Evolutionary conservation across 2,888 invertebrate genomes (phyloP), one percentile per base, ranked within the genome.

Genomic region (Pyrrhia umbra): DNA sequence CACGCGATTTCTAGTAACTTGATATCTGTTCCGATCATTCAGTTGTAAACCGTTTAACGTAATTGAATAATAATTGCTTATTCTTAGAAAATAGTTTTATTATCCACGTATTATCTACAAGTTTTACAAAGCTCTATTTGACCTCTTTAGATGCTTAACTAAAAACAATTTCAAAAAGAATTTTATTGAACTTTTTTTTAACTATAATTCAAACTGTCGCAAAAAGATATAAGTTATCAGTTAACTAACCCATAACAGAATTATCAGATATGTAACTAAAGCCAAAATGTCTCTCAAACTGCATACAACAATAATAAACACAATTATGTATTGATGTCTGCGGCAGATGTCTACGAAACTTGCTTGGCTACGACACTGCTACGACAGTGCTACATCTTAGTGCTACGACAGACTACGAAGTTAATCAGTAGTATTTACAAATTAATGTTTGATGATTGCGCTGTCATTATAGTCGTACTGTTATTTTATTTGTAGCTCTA

Each of bases 331-430:
- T 60, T 59, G 68, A 76, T 68, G 78, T 78, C 78, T 75, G 63
- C 55, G 54, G 27, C 75, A 75, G 75, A 75, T 75, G 79, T 68
- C 79, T 75, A 78, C 75, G 59, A 75, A 70, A 76, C 59, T 71
- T 67, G 60, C 37, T 67, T 79, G 60, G 51, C 67, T 75, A 71
- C 77, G 67, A 66, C 69, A 58, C 8, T 16, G 34, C 55, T 34
- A 37, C 45, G 59, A 56, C 47, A 54, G 10, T 34, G 58, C 71
- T 70, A 52, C 77, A 55, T 2, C 39, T 23, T 13, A 6, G 15
- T 54, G 62, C 59, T 63, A 75, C 68, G 74, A 46, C 18, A 51
- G 13, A 30, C 45, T 54, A 40, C 27, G 23, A 13, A 54, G 13
- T 25, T 71, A 40, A 43, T 39, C 20, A 43, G 30, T 39, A 3